Percentiles rank a stretch among this genome's conserved stretches.
phyloP scores from a whole-genome alignment of 2,797 vertebrate species.

The Myotis daubentonii region DNA sequence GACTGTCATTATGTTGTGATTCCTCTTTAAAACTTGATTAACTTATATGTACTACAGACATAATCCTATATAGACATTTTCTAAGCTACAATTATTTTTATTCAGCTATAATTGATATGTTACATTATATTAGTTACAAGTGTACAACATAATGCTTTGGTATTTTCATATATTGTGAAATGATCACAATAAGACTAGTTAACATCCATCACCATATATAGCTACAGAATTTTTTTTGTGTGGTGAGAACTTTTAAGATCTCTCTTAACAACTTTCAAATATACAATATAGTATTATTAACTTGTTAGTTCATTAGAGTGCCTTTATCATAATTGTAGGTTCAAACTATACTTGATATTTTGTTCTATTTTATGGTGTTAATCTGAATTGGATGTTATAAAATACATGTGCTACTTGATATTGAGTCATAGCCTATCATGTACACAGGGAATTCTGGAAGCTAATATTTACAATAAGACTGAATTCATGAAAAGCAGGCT shows the following conservation, averaged over 20 bases:
- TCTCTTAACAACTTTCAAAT: not conserved
- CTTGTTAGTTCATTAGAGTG: not conserved
- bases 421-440: not conserved
- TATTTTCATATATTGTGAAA: not conserved
- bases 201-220: not conserved
- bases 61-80: not conserved
- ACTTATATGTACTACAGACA: not conserved
- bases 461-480: conserved; percentile 24
- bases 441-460: not conserved
- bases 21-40: conserved; percentile 8
- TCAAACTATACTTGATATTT: not conserved
- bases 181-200: not conserved
- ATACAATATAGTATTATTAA: not conserved
- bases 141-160: not conserved
- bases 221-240: not conserved
- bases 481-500: conserved; percentile 1
- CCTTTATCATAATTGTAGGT: not conserved
- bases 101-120: not conserved
- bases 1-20: not conserved
- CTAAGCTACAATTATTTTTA: conserved; percentile 18
- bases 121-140: not conserved
- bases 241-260: not conserved
- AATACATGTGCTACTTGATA: not conserved
- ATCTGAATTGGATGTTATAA: not conserved
- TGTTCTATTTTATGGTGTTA: not conserved